Percentiles rank a stretch among this genome's conserved stretches.
Conservation (phyloP, 2,888 invertebrate species). For the Ischnus inquisitorius region DNA sequence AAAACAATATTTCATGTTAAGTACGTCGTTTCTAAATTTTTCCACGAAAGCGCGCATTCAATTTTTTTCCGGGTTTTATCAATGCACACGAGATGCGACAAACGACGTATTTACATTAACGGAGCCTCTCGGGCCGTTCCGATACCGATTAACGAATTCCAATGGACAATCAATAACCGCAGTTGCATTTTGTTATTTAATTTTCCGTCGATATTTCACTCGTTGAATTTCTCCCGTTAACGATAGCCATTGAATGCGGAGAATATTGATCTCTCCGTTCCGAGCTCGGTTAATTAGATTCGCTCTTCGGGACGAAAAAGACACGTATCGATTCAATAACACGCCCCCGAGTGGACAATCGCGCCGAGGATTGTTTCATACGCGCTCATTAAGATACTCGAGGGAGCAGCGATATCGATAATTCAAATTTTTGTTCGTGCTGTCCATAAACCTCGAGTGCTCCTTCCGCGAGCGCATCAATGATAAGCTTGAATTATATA, state of each 20-base stretch:
- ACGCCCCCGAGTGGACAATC: not conserved
- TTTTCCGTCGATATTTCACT: no score
- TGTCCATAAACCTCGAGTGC: not conserved
- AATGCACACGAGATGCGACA: not conserved
- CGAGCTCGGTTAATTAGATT: not conserved
- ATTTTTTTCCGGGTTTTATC: not conserved
- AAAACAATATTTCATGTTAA: not conserved
- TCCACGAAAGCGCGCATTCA: not conserved
- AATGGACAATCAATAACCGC: no score
- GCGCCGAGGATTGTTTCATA: not conserved
- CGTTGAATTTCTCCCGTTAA: not conserved
- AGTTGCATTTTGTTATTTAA: no score
- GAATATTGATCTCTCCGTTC: not conserved
- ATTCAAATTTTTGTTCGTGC: not conserved
- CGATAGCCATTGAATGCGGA: not conserved
- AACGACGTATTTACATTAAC: not conserved
- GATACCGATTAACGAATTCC: not conserved
- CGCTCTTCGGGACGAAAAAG: constrained; percentile 1
- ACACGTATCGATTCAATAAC: not conserved
- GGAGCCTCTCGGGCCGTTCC: not conserved
- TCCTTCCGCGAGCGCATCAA: not conserved
- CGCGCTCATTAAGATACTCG: not conserved
- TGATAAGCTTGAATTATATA: constrained; percentile 3
- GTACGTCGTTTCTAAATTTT: not conserved
- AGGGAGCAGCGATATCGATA: not conserved